Percentiles rank a stretch among this genome's conserved stretches.
These are phyloP conservation scores for Phalacrocorax aristotelis DNA, from an alignment of 2,113 vertebrate species.

Conservation along the genomic window DNA sequence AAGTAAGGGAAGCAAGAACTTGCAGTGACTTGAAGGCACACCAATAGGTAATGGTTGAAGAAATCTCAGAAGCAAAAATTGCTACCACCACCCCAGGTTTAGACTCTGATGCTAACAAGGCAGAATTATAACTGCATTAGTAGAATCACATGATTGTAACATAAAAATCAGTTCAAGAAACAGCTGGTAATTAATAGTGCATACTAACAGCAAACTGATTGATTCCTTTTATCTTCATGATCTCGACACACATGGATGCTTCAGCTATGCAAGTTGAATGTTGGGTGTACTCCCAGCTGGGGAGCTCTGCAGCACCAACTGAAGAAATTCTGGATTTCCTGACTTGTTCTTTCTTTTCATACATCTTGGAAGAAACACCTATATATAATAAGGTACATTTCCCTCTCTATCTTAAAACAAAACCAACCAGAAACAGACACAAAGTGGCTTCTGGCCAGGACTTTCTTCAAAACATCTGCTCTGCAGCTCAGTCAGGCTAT, in stretches of 20 bases:
- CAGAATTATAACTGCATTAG: background rate
- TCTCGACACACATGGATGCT: background rate
- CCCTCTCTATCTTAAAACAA: background rate
- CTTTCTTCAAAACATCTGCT: slow-evolving; percentile 37
- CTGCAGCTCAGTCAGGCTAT: background rate
- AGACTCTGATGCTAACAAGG: background rate
- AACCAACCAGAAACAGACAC: background rate
- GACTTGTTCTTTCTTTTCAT: background rate
- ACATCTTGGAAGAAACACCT: background rate
- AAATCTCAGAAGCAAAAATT: background rate
- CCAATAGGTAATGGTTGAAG: background rate
- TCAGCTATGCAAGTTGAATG: background rate
- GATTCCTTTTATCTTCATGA: background rate
- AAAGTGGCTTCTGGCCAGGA: background rate
- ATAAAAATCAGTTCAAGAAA: background rate
- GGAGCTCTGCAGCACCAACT: background rate
- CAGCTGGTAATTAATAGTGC: background rate
- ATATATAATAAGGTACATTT: background rate
- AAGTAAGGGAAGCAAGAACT: background rate
- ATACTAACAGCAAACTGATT: background rate
- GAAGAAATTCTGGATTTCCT: background rate
- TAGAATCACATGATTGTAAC: background rate
- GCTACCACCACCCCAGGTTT: background rate
- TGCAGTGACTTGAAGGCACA: background rate
- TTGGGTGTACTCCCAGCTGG: background rate